A percentile compares a stretch with the other conserved stretches of the same genome.
Conservation (phyloP, 2,797 vertebrate genomes). For the Peromyscus aztecus region DNA sequence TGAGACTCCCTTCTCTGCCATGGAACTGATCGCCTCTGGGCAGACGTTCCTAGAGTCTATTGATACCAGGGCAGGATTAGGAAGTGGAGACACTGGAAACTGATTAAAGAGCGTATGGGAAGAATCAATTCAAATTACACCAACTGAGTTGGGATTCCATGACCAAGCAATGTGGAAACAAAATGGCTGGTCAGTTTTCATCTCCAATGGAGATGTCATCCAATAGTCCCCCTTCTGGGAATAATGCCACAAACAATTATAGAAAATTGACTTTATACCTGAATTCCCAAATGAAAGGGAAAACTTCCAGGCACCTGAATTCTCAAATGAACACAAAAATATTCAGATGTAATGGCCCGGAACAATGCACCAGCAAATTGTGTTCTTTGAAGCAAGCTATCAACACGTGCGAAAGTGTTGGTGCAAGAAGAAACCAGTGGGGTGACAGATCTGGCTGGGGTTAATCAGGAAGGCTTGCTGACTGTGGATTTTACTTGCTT, state of each 20-base stretch:
- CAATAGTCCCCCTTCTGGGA: constrained; percentile 74
- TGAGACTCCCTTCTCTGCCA: not conserved
- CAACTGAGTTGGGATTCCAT: constrained; percentile 61
- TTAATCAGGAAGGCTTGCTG: constrained; percentile 19
- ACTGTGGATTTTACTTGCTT: not conserved
- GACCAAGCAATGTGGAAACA: constrained; percentile 64
- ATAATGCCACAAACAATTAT: constrained; percentile 78
- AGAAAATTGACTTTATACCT: constrained; percentile 84
- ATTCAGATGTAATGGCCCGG: constrained; percentile 74
- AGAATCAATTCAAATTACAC: constrained; percentile 66
- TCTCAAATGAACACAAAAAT: constrained; percentile 77
- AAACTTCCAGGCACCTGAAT: constrained; percentile 81
- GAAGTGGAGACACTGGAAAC: constrained; percentile 11
- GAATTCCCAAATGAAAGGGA: constrained; percentile 83
- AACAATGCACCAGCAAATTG: constrained; percentile 69
- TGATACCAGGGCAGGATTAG: constrained; percentile 26
- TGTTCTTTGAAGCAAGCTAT: constrained; percentile 58
- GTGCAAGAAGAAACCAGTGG: not conserved
- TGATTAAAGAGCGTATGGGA: constrained; percentile 61
- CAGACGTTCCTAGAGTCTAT: not conserved
- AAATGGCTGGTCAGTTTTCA: constrained; percentile 75
- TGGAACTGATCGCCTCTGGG: not conserved
- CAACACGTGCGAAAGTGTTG: constrained; percentile 30
- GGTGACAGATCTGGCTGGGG: not conserved
- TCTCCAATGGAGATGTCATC: constrained; percentile 70